Percentiles rank a stretch among this genome's conserved stretches.
phyloP scores from a whole-genome alignment of 2,113 vertebrate species.

The Amblyornis subalaris region DNA sequence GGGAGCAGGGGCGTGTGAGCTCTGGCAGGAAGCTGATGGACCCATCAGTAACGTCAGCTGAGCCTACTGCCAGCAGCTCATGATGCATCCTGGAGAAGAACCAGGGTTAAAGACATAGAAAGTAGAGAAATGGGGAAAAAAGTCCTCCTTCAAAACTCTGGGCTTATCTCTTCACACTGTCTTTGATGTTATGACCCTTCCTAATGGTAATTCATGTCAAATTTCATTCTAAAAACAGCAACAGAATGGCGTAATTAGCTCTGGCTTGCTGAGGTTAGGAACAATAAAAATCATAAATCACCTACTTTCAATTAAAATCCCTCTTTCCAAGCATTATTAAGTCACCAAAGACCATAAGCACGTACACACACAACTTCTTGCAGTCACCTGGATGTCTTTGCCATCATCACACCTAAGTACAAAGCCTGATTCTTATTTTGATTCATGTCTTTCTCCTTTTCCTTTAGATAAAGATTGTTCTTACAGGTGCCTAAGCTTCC shows the following conservation, averaged over 20 bases:
- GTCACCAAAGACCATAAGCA: background rate
- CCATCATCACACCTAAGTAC: background rate
- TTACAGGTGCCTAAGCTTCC: background rate
- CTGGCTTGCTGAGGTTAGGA: background rate
- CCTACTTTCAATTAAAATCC: background rate
- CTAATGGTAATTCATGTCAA: background rate
- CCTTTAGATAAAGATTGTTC: background rate
- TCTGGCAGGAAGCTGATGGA: background rate
- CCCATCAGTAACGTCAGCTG: background rate
- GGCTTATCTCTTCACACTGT: background rate
- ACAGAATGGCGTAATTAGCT: background rate
- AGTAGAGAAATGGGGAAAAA: background rate
- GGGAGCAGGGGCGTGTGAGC: background rate
- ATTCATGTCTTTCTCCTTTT: background rate
- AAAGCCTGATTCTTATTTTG: background rate
- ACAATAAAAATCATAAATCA: background rate
- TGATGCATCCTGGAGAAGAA: background rate
- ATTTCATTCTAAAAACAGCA: background rate
- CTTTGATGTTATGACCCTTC: background rate
- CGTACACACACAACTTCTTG: background rate
- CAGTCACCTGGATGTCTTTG: background rate
- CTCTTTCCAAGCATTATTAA: background rate
- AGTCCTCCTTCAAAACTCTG: background rate
- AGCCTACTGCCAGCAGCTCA: background rate
- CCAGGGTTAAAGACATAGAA: background rate